Percentiles rank a stretch among this genome's conserved stretches.
These are phyloP conservation scores for Leptodactylus fallax DNA, from an alignment of 2,797 vertebrate species.

Conservation along the genomic window DNA sequence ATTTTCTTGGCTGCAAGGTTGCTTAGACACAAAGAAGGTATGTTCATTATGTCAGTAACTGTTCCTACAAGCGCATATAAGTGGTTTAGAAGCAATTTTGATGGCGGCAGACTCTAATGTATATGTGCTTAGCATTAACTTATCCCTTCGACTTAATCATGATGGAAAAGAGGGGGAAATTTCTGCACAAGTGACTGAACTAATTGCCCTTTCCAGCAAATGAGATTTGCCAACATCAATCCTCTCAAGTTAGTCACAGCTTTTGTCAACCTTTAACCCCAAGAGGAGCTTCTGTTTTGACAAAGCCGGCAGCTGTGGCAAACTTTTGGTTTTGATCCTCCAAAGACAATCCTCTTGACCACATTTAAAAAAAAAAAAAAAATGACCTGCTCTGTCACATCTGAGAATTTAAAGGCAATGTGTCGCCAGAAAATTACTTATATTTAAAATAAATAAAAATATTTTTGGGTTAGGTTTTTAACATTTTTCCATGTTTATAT, in stretches of 20 bases:
- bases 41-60: no score
- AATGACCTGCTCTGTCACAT: neutral
- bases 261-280: constrained; percentile 74
- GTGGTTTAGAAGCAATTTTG: no score
- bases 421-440: neutral
- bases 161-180: constrained; percentile 56
- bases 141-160: neutral
- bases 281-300: constrained; percentile 73
- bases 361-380: neutral
- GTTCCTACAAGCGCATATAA: no score
- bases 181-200: constrained; percentile 62
- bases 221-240: constrained; percentile 75
- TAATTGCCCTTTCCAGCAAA: constrained; percentile 68
- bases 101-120: neutral
- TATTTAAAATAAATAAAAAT: no score
- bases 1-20: no score
- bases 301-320: constrained; percentile 75
- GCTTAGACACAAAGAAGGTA: no score
- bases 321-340: constrained; percentile 64
- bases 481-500: no score
- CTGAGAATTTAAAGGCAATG: neutral
- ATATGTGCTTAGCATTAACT: neutral
- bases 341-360: constrained; percentile 78
- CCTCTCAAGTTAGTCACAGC: constrained; percentile 73
- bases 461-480: no score